These are phyloP conservation scores for Actinia equina DNA, from an alignment of 64 coral and sea anemone genomes.

Conservation along the genomic window DNA sequence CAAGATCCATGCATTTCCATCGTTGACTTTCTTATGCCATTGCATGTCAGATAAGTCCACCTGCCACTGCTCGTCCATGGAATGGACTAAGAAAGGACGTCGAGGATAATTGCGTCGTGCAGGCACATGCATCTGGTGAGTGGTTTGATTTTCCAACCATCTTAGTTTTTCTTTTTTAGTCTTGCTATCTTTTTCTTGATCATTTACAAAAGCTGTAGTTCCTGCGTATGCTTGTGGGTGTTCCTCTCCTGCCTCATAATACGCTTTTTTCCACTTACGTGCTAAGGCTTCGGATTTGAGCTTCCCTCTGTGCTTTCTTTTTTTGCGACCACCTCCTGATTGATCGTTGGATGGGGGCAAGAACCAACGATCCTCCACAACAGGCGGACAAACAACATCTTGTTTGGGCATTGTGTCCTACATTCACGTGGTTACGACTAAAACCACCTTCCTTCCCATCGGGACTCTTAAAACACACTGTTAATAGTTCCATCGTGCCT, in stretches of 20 bases:
- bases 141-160: not conserved
- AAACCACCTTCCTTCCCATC: not conserved
- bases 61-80: not conserved
- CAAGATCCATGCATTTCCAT: not conserved
- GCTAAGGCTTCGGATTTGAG: not conserved
- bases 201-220: not conserved
- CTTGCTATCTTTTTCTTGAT: no score
- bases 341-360: not conserved
- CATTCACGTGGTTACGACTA: not conserved
- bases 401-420: not conserved
- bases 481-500: no score
- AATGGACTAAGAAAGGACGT: not conserved
- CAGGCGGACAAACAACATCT: not conserved
- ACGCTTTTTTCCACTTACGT: not conserved
- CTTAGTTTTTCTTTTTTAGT: no score
- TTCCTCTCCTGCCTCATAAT: not conserved
- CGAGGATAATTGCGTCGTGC: not conserved
- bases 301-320: not conserved
- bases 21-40: no score
- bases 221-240: not conserved
- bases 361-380: not conserved
- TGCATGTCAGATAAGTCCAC: not conserved
- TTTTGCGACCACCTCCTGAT: not conserved
- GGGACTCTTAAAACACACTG: not conserved
- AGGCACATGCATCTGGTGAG: not conserved